These are phyloP conservation scores for Hirtodrosophila duncani DNA, from an alignment of 2,888 invertebrate genomes.

Conservation along the genomic window DNA sequence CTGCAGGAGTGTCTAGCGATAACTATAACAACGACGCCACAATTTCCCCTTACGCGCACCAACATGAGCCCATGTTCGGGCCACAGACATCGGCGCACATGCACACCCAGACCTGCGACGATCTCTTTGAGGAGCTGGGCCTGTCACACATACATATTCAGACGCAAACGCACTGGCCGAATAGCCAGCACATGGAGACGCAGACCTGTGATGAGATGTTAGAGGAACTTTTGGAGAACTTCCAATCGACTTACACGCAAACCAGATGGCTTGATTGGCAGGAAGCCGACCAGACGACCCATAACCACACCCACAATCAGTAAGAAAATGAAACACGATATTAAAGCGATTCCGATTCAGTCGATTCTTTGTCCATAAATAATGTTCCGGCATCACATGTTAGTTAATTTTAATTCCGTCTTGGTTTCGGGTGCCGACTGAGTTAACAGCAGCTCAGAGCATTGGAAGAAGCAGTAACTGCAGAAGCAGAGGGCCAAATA, in stretches of 20 bases:
- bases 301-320: neutral
- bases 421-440: conserved; percentile 2
- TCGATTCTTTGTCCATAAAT: neutral
- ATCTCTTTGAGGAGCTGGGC: conserved; percentile 81
- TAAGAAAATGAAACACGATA: conserved; percentile 12
- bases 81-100: conserved; percentile 51
- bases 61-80: conserved; percentile 41
- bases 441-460: conserved; percentile 69
- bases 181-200: conserved; percentile 75
- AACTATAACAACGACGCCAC: neutral
- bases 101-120: conserved; percentile 80
- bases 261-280: conserved; percentile 75
- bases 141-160: conserved; percentile 83
- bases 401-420: conserved; percentile 11
- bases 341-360: neutral
- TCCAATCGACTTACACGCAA: conserved; percentile 76
- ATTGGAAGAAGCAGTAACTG: conserved; percentile 77
- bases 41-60: conserved; percentile 4
- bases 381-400: conserved; percentile 3
- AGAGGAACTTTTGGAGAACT: conserved; percentile 71
- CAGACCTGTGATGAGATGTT: conserved; percentile 76
- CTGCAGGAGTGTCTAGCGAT: too few relatives aligned
- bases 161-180: conserved; percentile 82
- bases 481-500: conserved; percentile 75
- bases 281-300: conserved; percentile 19